Base-by-base conservation (phyloP, 2,113 vertebrate genomes). In the Triplophysa rosa region DNA sequence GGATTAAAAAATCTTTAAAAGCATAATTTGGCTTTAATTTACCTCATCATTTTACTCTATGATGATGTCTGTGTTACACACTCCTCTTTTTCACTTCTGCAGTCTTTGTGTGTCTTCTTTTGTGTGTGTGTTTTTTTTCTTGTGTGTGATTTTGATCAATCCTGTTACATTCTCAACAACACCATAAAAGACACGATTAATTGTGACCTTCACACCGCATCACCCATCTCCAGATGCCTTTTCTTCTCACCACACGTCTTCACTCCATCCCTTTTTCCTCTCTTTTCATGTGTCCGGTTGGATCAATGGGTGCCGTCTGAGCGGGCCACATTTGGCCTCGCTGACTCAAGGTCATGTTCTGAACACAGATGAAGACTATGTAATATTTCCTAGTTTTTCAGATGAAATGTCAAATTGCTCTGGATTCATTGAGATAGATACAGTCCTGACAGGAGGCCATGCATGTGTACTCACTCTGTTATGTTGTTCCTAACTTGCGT, bases 91-190 rank as follows among this genome's bases (percentile, higher is more conserved):
- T 9, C 29, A 23, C 29, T 56, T 33, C 24, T 19, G 23, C 69
- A 59, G 54, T 54, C 37, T 72, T 59, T 59, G 52, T 72, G 12
- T 72, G 12, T 72, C 54, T 33, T 58, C 52, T 23, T 71, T 72
- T 72, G 54, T 72, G 47, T 72, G 70, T 33, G n/a, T 23, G 14
- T 61, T 73, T n/a, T 23, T 23, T 29, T 73, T 9, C 40, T 12
- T 12, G 26, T 37, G 47, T 54, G 52, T 58, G 49, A 33, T 58
- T 19, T 71, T 21, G 19, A 56, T 58, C 52, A 26, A 71, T 37
- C 68, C 52, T 56, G 68, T 71, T 56, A 37, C 68, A 37, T 58
- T 58, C 17, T 47, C 68, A 56, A 3, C 19, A 2, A n/a, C 54
- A 56, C 54, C 54, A 42, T 72, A 19, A 59, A 59, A 71, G 26